Percentiles rank a stretch among this genome's conserved stretches.
phyloP scores from a whole-genome alignment of 2,113 vertebrate genomes.

The Xenus cinereus region DNA sequence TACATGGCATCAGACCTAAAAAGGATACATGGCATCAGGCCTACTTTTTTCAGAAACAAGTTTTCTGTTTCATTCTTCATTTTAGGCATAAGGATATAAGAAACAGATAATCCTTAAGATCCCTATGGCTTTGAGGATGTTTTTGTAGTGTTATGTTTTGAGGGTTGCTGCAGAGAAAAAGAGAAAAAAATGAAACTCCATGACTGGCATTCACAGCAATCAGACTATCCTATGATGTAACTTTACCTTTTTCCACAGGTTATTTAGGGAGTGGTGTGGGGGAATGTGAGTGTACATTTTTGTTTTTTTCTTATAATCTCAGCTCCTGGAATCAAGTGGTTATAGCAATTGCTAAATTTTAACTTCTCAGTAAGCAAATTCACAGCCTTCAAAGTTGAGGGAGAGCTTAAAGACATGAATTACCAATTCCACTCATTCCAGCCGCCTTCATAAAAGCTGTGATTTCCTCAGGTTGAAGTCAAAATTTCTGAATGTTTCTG shows the following conservation, averaged over 20 bases:
- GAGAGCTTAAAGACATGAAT: neutral
- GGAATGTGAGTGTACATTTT: too few relatives aligned
- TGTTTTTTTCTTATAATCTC: neutral
- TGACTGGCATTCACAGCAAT: neutral
- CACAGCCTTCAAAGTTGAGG: neutral
- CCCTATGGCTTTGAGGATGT: neutral
- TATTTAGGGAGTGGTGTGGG: neutral
- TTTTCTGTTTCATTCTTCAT: neutral
- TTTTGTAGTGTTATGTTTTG: neutral
- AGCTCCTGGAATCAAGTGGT: neutral
- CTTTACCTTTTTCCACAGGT: neutral
- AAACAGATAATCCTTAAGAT: neutral
- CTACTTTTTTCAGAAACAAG: neutral
- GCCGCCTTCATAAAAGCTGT: neutral
- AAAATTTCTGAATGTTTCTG: neutral
- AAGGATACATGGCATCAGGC: neutral
- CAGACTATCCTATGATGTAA: neutral
- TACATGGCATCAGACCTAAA: neutral
- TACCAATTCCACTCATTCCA: neutral
- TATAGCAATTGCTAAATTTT: neutral
- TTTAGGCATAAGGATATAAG: neutral
- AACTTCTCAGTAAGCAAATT: neutral
- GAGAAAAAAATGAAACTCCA: neutral
- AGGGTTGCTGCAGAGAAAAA: neutral
- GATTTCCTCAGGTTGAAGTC: neutral